phyloP scores from a whole-genome alignment of 2,797 vertebrate species.

The Anomalospiza imberbis region DNA sequence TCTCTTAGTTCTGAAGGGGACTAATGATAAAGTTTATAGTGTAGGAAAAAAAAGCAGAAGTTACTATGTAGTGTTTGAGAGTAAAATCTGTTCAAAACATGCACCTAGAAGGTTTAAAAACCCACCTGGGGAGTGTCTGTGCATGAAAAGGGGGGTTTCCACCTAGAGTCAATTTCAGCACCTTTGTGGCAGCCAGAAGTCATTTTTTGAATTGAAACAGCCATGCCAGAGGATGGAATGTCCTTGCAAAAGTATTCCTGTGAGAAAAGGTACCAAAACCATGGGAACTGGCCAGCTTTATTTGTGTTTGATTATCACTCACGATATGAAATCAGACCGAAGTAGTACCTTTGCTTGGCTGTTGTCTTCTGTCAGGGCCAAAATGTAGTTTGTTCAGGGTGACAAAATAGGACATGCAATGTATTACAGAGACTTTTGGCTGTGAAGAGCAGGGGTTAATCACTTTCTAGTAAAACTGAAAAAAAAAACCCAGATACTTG shows the following conservation, averaged over 20 bases:
- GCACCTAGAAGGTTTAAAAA: not conserved
- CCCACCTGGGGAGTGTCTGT: no score
- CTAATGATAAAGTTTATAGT: not conserved
- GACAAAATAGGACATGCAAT: not conserved
- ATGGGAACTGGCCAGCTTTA: not conserved
- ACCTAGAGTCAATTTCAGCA: not conserved
- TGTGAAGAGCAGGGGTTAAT: not conserved
- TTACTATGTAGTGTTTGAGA: not conserved
- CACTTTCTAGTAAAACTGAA: not conserved
- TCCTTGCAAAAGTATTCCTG: not conserved
- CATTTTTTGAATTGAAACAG: not conserved
- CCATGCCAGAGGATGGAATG: fast-evolving
- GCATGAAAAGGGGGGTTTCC: not conserved
- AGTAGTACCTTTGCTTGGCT: not conserved
- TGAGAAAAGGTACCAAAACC: not conserved
- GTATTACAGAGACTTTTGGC: not conserved
- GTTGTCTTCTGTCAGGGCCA: not conserved
- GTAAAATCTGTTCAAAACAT: not conserved
- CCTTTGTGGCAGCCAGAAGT: not conserved
- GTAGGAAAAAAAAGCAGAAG: not conserved
- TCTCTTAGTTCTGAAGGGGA: not conserved
- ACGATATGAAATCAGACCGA: not conserved
- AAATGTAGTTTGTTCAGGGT: not conserved
- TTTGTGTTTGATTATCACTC: fast-evolving
- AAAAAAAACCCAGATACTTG: fast-evolving